Percentiles rank a stretch among this genome's conserved stretches.
phyloP scores from a whole-genome alignment of 2,113 vertebrate species.

The Pampusana beccarii region DNA sequence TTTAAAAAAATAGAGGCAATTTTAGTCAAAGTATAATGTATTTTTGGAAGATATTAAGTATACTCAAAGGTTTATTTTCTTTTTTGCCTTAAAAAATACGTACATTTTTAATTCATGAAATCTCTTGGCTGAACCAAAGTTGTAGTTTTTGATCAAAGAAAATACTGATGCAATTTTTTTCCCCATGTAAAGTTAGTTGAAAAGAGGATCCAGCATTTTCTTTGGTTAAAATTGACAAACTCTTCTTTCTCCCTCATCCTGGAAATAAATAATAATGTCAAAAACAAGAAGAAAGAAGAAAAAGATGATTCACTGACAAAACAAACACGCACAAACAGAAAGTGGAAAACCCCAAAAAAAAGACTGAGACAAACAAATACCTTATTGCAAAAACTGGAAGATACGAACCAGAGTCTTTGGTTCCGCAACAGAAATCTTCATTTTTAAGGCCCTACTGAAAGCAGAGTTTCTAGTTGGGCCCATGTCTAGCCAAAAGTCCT shows the following conservation, averaged over 20 bases:
- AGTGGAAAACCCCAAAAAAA: neutral
- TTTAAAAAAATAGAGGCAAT: neutral
- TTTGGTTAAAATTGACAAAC: neutral
- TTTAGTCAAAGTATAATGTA: neutral
- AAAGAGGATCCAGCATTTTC: neutral
- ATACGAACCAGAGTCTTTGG: neutral
- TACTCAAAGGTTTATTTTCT: neutral
- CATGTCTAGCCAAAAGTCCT: neutral
- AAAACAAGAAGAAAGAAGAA: neutral
- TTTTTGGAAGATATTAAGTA: neutral
- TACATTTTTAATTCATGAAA: neutral
- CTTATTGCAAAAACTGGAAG: neutral
- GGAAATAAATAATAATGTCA: neutral
- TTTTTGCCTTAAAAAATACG: neutral
- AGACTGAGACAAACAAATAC: neutral
- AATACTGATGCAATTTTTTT: neutral
- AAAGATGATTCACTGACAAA: neutral
- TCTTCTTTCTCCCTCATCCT: neutral
- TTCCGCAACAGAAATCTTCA: neutral
- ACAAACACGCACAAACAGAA: too few relatives aligned
- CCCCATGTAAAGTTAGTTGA: neutral
- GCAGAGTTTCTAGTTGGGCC: neutral
- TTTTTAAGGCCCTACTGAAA: neutral
- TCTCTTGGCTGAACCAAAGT: neutral
- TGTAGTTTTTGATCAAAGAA: neutral